Conservation (phyloP, 2,888 invertebrate genomes). For the Drosophila testacea region DNA sequence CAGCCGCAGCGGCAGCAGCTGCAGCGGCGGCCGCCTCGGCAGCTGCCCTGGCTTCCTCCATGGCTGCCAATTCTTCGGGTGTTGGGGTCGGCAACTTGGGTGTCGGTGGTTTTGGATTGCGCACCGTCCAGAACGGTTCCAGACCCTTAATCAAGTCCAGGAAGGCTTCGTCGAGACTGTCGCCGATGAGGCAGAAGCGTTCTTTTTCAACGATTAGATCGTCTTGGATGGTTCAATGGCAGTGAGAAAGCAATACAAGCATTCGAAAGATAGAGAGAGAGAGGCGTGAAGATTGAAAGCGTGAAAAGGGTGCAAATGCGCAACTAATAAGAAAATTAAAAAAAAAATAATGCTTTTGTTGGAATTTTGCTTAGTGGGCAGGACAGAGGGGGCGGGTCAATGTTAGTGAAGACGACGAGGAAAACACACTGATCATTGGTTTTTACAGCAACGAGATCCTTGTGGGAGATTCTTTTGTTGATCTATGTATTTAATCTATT, state of each 20-base stretch:
- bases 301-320: slow-evolving; percentile 55
- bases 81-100: slow-evolving; percentile 84
- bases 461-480: slow-evolving; percentile 39
- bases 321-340: slow-evolving; percentile 55
- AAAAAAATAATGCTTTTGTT: slow-evolving; percentile 46
- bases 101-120: slow-evolving; percentile 85
- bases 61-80: slow-evolving; percentile 83
- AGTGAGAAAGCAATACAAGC: slow-evolving; percentile 57
- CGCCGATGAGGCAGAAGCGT: slow-evolving; percentile 96
- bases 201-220: slow-evolving; percentile 95
- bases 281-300: slow-evolving; percentile 59
- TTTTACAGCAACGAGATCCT: slow-evolving; percentile 65
- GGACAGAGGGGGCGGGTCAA: slow-evolving; percentile 6
- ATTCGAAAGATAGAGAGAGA: slow-evolving; percentile 47
- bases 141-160: slow-evolving; percentile 90
- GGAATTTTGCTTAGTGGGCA: slow-evolving; percentile 24
- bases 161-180: slow-evolving; percentile 97
- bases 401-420: slow-evolving; percentile 49
- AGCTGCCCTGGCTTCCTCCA: slow-evolving; percentile 83
- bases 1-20: slow-evolving; percentile 76
- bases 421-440: slow-evolving; percentile 46
- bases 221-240: slow-evolving; percentile 86
- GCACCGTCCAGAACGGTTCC: slow-evolving; percentile 85
- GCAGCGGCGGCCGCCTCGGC: slow-evolving; percentile 79
- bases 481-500: slow-evolving; percentile 58